These are phyloP conservation scores for Chironex yamaguchii DNA, from an alignment of 30 jellyfish, hydroid and myxozoan species.

Conservation along the genomic window DNA sequence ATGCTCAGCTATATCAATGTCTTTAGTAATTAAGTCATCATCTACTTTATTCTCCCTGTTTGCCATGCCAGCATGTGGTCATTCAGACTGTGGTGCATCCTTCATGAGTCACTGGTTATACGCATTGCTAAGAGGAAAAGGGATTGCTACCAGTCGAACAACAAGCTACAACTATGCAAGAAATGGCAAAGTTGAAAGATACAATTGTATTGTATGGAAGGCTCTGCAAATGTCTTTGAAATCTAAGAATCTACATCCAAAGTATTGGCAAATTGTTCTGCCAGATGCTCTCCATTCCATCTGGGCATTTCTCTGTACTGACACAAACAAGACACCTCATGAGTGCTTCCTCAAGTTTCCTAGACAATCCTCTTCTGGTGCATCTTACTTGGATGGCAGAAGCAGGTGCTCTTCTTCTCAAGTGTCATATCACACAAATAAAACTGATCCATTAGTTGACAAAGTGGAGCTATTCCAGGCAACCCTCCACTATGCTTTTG, in stretches of 20 bases:
- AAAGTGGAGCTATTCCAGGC: neutral
- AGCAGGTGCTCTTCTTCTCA: neutral
- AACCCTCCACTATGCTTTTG: neutral
- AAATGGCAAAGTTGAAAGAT: slow-evolving; percentile 50
- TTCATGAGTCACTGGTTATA: neutral
- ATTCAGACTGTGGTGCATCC: neutral
- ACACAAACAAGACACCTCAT: slow-evolving; percentile 81
- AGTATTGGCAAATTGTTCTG: slow-evolving; percentile 73
- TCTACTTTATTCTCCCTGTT: neutral
- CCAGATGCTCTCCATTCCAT: slow-evolving; percentile 78
- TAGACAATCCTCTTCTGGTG: slow-evolving; percentile 55
- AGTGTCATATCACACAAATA: neutral
- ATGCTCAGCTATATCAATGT: neutral
- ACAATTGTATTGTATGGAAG: slow-evolving; percentile 46
- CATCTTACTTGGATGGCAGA: too few species aligned
- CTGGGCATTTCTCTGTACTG: slow-evolving; percentile 69
- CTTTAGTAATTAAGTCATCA: too few species aligned
- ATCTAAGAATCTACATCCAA: slow-evolving; percentile 18
- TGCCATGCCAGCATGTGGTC: neutral
- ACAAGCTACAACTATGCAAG: neutral
- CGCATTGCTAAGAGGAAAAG: neutral
- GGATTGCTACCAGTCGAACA: slow-evolving; percentile 46
- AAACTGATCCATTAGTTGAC: neutral
- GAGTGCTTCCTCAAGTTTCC: slow-evolving; percentile 67
- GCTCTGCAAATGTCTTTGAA: slow-evolving; percentile 12